Base-by-base conservation (phyloP, 2,888 invertebrate genomes). In the Biston betularia region DNA sequence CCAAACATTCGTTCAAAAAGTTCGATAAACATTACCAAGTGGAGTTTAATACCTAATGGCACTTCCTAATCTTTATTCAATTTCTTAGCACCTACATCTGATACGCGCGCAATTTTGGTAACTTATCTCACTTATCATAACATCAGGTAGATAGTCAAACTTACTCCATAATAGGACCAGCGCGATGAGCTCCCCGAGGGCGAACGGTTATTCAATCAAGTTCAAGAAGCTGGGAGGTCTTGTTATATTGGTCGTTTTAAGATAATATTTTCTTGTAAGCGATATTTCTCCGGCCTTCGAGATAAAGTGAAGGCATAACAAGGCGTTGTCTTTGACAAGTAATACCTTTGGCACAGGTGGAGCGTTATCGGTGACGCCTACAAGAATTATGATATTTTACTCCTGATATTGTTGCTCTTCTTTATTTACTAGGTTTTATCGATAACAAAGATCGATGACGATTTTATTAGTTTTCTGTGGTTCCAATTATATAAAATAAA, bases 311-410 rank as follows among this genome's bases (percentile, higher is more conserved):
- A 80, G 56, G 54, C 55, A 60, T 90, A 88, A 89, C 83, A 80
- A 87, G 81, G 77, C 71, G 75, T 79, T 86, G 86, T 81, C 87
- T 89, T 87, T 89, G 91, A 89, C 89, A 90, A 84, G 77, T 74
- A 76, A 88, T 83, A 89, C 82, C 87, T 86, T 85, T 88, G 84
- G 83, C 80, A 81, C 78, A 70, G 75, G 78, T 84, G 81, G 82
- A 79, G 81, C 77, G 74, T 83, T 84, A 84, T 81, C 65, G 38
- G 54, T n/a, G 33, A 58, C 66, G 62, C 66, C 66, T 66, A 71
- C 69, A 34, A 55, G 54, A 70, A 72, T 74, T 71, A 73, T 70
- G 24, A 60, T 62, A 57, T 58, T 68, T 10, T 8, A 38, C 55
- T 15, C 9, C 3, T 11, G 50, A 52, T 46, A 9, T 9, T 40